A percentile compares a stretch with the other conserved stretches of the same genome.
Conservation (phyloP, 2,113 vertebrate species). For the Microtus richardsoni region DNA sequence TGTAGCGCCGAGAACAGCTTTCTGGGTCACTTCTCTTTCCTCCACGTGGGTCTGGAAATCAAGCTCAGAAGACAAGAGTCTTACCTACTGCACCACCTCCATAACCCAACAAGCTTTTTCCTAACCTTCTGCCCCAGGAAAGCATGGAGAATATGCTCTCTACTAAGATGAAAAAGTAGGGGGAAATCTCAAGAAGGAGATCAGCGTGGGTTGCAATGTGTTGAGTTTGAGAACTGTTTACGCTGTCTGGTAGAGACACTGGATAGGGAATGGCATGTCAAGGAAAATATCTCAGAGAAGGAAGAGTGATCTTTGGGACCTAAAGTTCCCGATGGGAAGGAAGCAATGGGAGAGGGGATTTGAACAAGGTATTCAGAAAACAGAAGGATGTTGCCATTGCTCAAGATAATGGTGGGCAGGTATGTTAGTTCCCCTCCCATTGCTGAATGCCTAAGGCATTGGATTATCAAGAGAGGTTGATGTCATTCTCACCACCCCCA, state of each 20-base stretch:
- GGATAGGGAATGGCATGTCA: neutral
- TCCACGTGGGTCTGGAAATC: neutral
- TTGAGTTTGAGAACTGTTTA: neutral
- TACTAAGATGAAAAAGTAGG: neutral
- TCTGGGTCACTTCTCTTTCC: neutral
- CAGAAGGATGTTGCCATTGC: neutral
- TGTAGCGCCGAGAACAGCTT: neutral
- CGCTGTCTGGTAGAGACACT: neutral
- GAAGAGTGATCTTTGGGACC: neutral
- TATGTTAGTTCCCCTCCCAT: neutral
- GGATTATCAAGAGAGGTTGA: neutral
- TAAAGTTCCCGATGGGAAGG: neutral
- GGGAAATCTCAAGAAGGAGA: neutral
- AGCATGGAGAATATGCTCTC: neutral
- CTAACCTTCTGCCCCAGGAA: neutral
- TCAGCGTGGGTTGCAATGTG: neutral
- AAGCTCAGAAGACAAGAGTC: neutral
- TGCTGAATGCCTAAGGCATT: neutral
- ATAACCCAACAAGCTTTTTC: neutral
- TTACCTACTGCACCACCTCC: neutral
- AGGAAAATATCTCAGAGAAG: neutral
- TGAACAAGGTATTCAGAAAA: constrained; percentile 12
- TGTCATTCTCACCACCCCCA: neutral
- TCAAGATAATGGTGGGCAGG: neutral
- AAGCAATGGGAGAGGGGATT: neutral